These are phyloP conservation scores for Harpagoxenus sublaevis DNA, from an alignment of 2,888 invertebrate genomes.

Conservation along the genomic window DNA sequence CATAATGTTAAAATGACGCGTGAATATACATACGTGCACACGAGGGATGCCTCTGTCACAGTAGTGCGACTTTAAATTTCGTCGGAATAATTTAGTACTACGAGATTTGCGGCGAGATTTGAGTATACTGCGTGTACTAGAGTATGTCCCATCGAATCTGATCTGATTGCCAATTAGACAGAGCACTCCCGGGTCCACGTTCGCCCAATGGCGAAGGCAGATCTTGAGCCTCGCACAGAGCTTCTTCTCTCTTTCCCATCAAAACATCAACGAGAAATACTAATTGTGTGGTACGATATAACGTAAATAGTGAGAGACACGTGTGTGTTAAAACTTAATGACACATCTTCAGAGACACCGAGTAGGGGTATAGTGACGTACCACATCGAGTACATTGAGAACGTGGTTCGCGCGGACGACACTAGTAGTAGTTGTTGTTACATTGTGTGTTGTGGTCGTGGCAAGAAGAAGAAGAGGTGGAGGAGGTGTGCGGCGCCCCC, in stretches of 20 bases:
- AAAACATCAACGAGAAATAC: conserved; percentile 73
- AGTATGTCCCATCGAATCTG: not conserved
- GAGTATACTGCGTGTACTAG: not conserved
- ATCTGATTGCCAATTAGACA: conserved; percentile 52
- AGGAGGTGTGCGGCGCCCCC: conserved; percentile 86
- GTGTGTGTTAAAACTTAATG: conserved; percentile 73
- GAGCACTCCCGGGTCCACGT: conserved; percentile 66
- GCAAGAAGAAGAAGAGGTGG: conserved; percentile 85
- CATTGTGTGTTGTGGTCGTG: conserved; percentile 85
- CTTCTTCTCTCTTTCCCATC: conserved; percentile 37
- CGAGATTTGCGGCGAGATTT: not conserved
- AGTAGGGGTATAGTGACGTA: conserved; percentile 85
- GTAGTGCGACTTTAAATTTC: conserved; percentile 35
- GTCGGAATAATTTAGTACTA: conserved; percentile 38
- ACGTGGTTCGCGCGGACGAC: conserved; percentile 84
- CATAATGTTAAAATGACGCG: conserved; percentile 70
- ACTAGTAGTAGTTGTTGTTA: conserved; percentile 81
- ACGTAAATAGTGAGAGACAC: conserved; percentile 76
- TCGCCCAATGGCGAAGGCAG: conserved; percentile 56
- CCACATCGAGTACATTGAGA: conserved; percentile 85
- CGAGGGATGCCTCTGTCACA: conserved; percentile 71
- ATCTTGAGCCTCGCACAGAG: conserved; percentile 55
- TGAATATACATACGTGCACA: conserved; percentile 75
- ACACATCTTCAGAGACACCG: conserved; percentile 83
- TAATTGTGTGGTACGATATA: conserved; percentile 78